Evolutionary conservation across 2,797 vertebrate genomes (phyloP), one percentile per base, ranked within the genome.

Genomic region (Spinus olivaceus): DNA sequence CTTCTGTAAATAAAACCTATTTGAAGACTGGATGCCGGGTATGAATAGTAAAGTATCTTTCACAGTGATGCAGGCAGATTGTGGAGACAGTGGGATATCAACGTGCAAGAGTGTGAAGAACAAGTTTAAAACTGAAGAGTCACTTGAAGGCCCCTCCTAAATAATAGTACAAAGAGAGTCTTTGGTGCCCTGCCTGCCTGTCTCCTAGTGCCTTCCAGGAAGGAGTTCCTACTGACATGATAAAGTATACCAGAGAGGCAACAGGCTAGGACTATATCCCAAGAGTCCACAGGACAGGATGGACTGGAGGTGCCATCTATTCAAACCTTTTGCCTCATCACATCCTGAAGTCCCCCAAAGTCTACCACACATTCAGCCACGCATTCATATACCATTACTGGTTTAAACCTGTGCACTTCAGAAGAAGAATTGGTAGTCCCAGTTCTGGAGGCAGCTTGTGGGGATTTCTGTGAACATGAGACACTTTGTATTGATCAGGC

Each of bases 1-100:
- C 63, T 76, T 81, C 56, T 89, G 24, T 81, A 71, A 95, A 67
- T 86, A 84, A 90, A 93, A 81, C 54, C 47, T 88, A 27, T 84
- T 85, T 93, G 51, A 93, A 91, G 64, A 72, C n/a, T 71, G 83
- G 18, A 59, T 79, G 25, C 39, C 70, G 81, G 47, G 25, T 54
- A 35, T 27, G 19, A 92, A 70, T 53, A 37, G 32, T 56, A 56
- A 77, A 77, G 44, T 54, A 32, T 50, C 50, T 59, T 84, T 79
- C 42, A 42, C 42, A 86, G 42, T 3, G 6, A 69, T 54, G 50
- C 54, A 86, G 39, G 53, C 50, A 79, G 61, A n/a, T 49, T 86
- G 67, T 60, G 57, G 73, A 82, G 41, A 80, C 63, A 44, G 18
- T 70, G 30, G 53, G 49, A 57, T 77, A 57, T 12, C 50, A 74